phyloP scores from a whole-genome alignment of 2,888 invertebrate species.

The Chalcosyrphus nemorum region DNA sequence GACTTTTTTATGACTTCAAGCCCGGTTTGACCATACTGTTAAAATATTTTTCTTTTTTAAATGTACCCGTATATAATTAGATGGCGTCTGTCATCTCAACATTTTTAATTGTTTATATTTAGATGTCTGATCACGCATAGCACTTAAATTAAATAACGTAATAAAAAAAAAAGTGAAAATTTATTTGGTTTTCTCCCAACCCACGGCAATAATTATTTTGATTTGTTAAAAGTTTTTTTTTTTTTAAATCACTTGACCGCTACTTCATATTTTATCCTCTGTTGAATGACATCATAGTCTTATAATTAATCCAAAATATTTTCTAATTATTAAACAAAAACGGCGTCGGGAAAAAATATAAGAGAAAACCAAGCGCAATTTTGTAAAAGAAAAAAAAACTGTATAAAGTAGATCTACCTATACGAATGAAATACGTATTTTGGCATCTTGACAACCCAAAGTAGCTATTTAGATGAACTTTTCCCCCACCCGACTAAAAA shows the following conservation, averaged over 20 bases:
- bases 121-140: slow-evolving; percentile 2
- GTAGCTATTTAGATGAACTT: slow-evolving; percentile 65
- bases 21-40: neutral
- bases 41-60: neutral
- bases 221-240: neutral
- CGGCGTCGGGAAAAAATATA: neutral
- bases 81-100: slow-evolving; percentile 5
- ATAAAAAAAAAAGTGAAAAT: neutral
- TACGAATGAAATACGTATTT: slow-evolving; percentile 27
- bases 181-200: slow-evolving; percentile 7
- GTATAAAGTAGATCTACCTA: slow-evolving; percentile 12
- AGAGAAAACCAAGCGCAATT: neutral
- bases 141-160: slow-evolving; percentile 1
- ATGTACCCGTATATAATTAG: neutral
- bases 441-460: slow-evolving; percentile 62
- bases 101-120: slow-evolving; percentile 17
- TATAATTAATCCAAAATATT: slow-evolving; percentile 51
- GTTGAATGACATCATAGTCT: slow-evolving; percentile 57
- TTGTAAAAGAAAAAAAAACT: neutral
- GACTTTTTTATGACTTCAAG: too few relatives aligned
- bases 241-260: neutral
- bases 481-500: slow-evolving; percentile 62
- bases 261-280: neutral
- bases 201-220: neutral
- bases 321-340: slow-evolving; percentile 39